Evolutionary conservation across 2,888 invertebrate genomes (phyloP), one percentile per base, ranked within the genome.

Genomic region (Helicoverpa assulta): DNA sequence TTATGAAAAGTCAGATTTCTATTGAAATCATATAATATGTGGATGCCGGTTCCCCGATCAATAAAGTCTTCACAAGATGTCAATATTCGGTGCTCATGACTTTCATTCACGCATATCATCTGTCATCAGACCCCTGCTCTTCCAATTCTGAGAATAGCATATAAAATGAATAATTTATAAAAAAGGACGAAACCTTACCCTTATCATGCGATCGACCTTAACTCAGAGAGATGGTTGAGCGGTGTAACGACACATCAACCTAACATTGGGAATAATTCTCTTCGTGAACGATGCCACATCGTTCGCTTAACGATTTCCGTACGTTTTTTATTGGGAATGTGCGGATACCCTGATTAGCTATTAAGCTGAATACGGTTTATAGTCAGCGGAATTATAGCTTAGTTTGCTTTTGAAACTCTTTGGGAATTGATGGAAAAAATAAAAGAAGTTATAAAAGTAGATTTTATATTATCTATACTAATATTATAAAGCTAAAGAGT

Each of bases 231-330:
- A 85, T 81, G 76, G 82, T 60, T 61, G 67, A 61, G 56, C 52
- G 58, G 14, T 71, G 71, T 67, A 67, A 76, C 79, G 86, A 81
- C 85, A 81, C 83, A 82, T 85, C 86, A 87, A 89, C 86, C 86
- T 86, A 85, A 86, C 84, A 86, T 88, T 86, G 87, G 85, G 88
- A 84, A 91, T 91, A 91, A 91, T 91, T 91, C 88, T 84, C 85
- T 85, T 83, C 82, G 78, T 83, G 83, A 88, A 89, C 90, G 90
- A 88, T 86, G 89, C 89, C 86, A 75, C 83, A 76, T 86, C 86
- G 87, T 86, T 88, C 89, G 86, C 86, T 89, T 90, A 89, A 88
- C 86, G 85, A 80, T 77, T 70, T 65, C 54, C 52, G 80, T 83
- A 74, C 73, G 83, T 72, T 67, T 81, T 76, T 74, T 71, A 72